Conservation (phyloP, 2,888 invertebrate genomes). For the Lithophane semibrunnea region DNA sequence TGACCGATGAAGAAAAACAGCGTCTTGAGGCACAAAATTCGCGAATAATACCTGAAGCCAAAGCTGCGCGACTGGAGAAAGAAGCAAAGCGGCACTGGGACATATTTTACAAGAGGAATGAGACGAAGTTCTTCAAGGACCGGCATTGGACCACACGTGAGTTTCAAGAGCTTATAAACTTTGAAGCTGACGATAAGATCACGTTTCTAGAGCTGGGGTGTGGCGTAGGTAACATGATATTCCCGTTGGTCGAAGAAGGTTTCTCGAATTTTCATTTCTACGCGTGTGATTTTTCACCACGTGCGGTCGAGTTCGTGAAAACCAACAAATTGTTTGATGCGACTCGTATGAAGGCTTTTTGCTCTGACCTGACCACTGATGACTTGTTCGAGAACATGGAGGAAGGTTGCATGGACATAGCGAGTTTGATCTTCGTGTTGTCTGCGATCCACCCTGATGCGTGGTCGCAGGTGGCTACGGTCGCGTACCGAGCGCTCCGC, state of each 20-base stretch:
- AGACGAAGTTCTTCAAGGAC: constrained; percentile 98
- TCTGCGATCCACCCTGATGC: constrained; percentile 98
- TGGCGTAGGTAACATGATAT: constrained; percentile 99
- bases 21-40: constrained; percentile 93
- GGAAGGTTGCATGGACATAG: constrained; percentile 92
- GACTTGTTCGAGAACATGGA: constrained; percentile 91
- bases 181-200: constrained; percentile 89
- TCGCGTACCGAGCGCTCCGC: constrained; percentile 92
- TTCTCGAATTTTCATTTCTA: constrained; percentile 92
- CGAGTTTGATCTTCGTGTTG: constrained; percentile 97
- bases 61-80: constrained; percentile 94
- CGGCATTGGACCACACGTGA: constrained; percentile 99
- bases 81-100: constrained; percentile 98
- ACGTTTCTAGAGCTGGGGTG: constrained; percentile 96
- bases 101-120: constrained; percentile 98
- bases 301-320: constrained; percentile 96
- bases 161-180: constrained; percentile 94
- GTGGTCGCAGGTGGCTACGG: constrained; percentile 91
- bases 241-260: constrained; percentile 96
- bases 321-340: constrained; percentile 92
- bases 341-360: constrained; percentile 93
- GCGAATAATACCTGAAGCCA: constrained; percentile 91
- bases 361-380: constrained; percentile 95
- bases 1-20: constrained; percentile 91
- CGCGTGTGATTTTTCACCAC: constrained; percentile 98